Conservation (phyloP, 2,113 vertebrate genomes). For the Ptilonorhynchus violaceus region DNA sequence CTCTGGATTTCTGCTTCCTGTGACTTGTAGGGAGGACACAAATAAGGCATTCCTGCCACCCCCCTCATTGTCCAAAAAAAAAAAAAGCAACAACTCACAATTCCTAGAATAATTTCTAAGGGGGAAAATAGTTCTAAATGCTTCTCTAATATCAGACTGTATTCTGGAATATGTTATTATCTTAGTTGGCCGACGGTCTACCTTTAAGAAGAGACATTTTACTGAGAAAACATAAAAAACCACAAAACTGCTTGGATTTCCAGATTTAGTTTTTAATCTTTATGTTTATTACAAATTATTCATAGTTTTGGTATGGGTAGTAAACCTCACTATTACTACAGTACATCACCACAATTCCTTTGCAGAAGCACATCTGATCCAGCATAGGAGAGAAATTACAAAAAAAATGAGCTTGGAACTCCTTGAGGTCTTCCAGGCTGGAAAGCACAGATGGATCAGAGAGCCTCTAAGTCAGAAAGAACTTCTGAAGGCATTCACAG, state of each 20-base stretch:
- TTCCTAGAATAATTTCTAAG: not conserved
- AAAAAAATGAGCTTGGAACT: not conserved
- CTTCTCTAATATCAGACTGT: not conserved
- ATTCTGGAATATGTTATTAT: not conserved
- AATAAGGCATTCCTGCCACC: not conserved
- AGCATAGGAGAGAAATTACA: not conserved
- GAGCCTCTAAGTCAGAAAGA: not conserved
- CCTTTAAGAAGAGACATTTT: not conserved
- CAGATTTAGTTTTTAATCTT: not conserved
- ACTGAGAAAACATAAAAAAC: not conserved
- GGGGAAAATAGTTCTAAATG: not conserved
- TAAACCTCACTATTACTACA: not conserved
- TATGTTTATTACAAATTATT: not conserved
- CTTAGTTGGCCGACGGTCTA: not conserved
- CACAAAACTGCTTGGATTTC: not conserved
- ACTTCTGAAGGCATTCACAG: not conserved
- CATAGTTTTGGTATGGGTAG: not conserved
- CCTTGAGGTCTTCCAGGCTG: not conserved
- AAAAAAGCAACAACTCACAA: accelerated
- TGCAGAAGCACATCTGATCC: not conserved
- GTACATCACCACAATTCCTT: not conserved
- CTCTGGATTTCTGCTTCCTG: not conserved
- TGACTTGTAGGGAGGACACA: not conserved
- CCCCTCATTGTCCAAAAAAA: not conserved
- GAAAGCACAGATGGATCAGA: not conserved